Conservation (phyloP, 1,140 invertebrate species). For the fruit fly (Drosophila melanogaster) region Release_6_plus_ISO1_MT NT_037436.4:20956001-20956500, state of each 20-base stretch:
- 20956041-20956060: not conserved
- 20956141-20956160: slow-evolving; percentile 9
- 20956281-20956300: slow-evolving; percentile 1
- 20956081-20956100: too few species aligned
- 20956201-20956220: not conserved
- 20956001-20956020: not conserved
- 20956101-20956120: too few species aligned
- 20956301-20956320: slow-evolving; percentile 28
- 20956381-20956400: slow-evolving; percentile 5
- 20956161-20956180: slow-evolving; percentile 47
- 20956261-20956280: slow-evolving; percentile 26
- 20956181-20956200: slow-evolving; percentile 19
- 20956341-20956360: slow-evolving; percentile 32
- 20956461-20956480: slow-evolving; percentile 58
- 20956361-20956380: slow-evolving; percentile 20
- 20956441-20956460: not conserved
- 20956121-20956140: slow-evolving; percentile 24
- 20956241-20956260: not conserved
- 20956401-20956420: slow-evolving; percentile 18
- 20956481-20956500: slow-evolving; percentile 49
- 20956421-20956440: slow-evolving; percentile 36
- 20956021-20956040: not conserved
- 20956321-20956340: slow-evolving; percentile 58
- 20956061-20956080: not conserved
- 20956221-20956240: slow-evolving; percentile 63